Percentiles rank a stretch among this genome's conserved stretches.
Conservation (phyloP, 1,140 invertebrate genomes). For the Sinella curviseta region DNA sequence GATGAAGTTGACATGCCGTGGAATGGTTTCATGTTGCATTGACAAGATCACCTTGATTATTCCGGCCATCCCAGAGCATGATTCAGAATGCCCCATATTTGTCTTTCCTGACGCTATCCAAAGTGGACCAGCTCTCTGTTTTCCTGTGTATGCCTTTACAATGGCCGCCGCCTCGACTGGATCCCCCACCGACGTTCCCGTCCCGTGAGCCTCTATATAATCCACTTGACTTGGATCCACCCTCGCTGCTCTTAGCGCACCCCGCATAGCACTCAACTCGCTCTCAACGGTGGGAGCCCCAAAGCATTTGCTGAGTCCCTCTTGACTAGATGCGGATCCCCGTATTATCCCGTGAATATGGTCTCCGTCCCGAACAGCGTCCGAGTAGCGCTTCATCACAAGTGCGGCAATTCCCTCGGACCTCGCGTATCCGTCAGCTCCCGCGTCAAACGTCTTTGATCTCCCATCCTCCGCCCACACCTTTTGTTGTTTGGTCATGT, state of each 20-base stretch:
- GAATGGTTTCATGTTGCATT: slow-evolving; percentile 11
- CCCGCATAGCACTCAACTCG: background rate
- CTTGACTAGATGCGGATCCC: background rate
- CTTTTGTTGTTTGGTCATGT: background rate
- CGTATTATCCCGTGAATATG: background rate
- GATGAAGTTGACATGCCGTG: background rate
- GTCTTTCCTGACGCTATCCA: slow-evolving; percentile 88
- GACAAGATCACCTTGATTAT: slow-evolving; percentile 27
- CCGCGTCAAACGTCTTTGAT: slow-evolving; percentile 86
- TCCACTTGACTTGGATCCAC: background rate
- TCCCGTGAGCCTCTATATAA: background rate
- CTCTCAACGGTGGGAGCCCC: background rate
- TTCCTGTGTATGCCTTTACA: slow-evolving; percentile 41
- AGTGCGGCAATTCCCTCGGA: background rate
- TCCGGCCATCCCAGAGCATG: slow-evolving; percentile 71
- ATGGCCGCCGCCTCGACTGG: slow-evolving; percentile 63
- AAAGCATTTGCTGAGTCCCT: background rate
- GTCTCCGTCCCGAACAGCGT: background rate
- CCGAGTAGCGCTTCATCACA: background rate
- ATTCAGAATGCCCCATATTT: slow-evolving; percentile 89
- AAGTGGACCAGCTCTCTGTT: slow-evolving; percentile 63
- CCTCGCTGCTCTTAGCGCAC: background rate
- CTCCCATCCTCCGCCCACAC: slow-evolving; percentile 69
- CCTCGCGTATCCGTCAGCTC: background rate
- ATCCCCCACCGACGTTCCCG: slow-evolving; percentile 55